These are phyloP conservation scores for Kryphioiulus occultus DNA, from an alignment of 2,888 invertebrate genomes.

Conservation along the genomic window DNA sequence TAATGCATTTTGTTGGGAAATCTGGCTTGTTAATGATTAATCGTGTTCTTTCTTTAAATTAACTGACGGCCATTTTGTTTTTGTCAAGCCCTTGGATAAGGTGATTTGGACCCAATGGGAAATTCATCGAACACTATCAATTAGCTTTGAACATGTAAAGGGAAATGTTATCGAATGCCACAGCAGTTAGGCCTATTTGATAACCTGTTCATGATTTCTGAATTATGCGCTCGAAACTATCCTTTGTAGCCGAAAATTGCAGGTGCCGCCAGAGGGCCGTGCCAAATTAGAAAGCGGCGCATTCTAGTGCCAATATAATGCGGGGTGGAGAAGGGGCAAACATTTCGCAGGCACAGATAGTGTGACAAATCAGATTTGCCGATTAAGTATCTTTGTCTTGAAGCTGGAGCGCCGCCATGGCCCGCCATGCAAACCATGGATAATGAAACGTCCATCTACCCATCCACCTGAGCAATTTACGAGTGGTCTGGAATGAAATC, in stretches of 20 bases:
- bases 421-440: background rate
- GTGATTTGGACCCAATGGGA: no score
- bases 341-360: background rate
- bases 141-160: no score
- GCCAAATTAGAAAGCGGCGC: background rate
- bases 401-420: background rate
- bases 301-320: background rate
- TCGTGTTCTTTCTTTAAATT: no score
- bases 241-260: background rate
- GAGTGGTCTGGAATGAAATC: background rate
- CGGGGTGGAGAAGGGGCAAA: background rate
- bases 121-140: no score
- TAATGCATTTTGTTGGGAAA: no score
- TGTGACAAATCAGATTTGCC: slow-evolving; percentile 1
- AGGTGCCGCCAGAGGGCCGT: slow-evolving; percentile 7
- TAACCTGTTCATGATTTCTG: background rate
- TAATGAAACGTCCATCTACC: background rate
- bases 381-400: background rate
- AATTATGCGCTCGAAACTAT: slow-evolving; percentile 19
- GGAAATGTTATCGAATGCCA: no score
- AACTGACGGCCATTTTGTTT: no score
- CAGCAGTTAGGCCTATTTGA: background rate
- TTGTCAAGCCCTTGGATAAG: no score
- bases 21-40: no score
- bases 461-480: background rate